A percentile compares a stretch with the other conserved stretches of the same genome.
phyloP scores from a whole-genome alignment of 2,113 vertebrate genomes.

The Nothobranchius kuhntae region DNA sequence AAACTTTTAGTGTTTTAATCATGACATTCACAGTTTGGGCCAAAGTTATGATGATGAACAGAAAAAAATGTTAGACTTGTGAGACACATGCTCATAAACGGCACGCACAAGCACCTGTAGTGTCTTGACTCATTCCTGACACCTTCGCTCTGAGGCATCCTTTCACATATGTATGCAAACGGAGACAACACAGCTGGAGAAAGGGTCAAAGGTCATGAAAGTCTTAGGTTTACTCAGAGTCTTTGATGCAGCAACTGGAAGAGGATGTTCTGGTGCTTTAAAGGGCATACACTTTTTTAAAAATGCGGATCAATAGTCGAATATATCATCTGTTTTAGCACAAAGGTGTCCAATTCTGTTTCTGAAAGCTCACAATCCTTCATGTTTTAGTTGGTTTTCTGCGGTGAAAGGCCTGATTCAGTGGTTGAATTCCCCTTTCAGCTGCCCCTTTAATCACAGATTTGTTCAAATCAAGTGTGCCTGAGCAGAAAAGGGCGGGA shows the following conservation, averaged over 20 bases:
- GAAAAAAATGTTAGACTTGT: background rate
- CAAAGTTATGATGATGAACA: constrained; percentile 57
- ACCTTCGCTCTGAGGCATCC: constrained; percentile 37
- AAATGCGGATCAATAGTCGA: too few species aligned
- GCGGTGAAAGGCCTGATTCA: too few species aligned
- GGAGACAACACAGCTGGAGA: constrained; percentile 72
- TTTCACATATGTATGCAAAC: constrained; percentile 44
- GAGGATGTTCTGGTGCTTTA: background rate
- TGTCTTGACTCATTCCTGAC: constrained; percentile 50
- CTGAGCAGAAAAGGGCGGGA: too few species aligned
- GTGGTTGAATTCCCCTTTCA: too few species aligned
- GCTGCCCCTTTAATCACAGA: too few species aligned
- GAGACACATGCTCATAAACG: constrained; percentile 5
- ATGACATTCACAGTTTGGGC: constrained; percentile 75
- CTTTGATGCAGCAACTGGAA: constrained; percentile 1
- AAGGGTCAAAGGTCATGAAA: constrained; percentile 46
- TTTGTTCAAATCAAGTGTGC: too few species aligned
- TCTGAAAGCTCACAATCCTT: too few species aligned
- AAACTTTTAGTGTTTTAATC: constrained; percentile 29
- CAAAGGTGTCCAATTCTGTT: too few species aligned
- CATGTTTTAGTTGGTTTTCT: too few species aligned
- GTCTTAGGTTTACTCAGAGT: constrained; percentile 41
- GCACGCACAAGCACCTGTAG: constrained; percentile 39
- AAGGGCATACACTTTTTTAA: too few species aligned
- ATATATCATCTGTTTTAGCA: too few species aligned